Percentiles rank a stretch among this genome's conserved stretches.
These are phyloP conservation scores for Chrysoperla carnea DNA, from an alignment of 1,140 invertebrate genomes.

Conservation along the genomic window DNA sequence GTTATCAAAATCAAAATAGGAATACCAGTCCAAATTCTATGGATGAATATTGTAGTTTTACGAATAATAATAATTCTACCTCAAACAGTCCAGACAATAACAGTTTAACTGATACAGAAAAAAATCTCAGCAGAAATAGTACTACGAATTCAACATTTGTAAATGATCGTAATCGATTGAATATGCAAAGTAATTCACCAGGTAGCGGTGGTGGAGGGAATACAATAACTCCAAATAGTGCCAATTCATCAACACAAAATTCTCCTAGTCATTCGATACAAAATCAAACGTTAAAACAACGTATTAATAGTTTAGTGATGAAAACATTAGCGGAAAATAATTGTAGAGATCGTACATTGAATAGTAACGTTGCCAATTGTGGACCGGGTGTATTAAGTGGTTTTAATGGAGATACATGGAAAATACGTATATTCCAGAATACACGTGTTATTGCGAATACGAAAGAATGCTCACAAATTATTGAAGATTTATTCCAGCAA, in stretches of 20 bases:
- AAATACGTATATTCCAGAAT: constrained; percentile 59
- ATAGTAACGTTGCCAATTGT: background rate
- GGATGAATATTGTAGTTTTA: constrained; percentile 14
- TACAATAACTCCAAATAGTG: constrained; percentile 18
- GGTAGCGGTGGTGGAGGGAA: background rate
- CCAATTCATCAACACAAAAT: constrained; percentile 25
- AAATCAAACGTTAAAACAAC: constrained; percentile 64
- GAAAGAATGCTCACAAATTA: constrained; percentile 55
- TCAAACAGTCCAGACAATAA: too few species aligned
- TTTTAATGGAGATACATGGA: constrained; percentile 53
- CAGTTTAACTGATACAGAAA: too few species aligned
- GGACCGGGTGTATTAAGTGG: background rate
- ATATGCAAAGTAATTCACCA: background rate
- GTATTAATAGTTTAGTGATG: constrained; percentile 72
- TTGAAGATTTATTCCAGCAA: constrained; percentile 57
- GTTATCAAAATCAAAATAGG: constrained; percentile 10
- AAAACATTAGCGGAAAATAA: constrained; percentile 81
- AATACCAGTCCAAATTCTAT: constrained; percentile 25
- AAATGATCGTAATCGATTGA: background rate
- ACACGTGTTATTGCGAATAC: constrained; percentile 59
- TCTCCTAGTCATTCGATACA: constrained; percentile 23
- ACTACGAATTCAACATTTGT: too few species aligned
- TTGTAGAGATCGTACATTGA: constrained; percentile 46
- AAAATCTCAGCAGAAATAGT: too few species aligned
- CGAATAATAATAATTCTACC: too few species aligned